phyloP scores from a whole-genome alignment of 2,113 vertebrate species.

The Narcine bancroftii region DNA sequence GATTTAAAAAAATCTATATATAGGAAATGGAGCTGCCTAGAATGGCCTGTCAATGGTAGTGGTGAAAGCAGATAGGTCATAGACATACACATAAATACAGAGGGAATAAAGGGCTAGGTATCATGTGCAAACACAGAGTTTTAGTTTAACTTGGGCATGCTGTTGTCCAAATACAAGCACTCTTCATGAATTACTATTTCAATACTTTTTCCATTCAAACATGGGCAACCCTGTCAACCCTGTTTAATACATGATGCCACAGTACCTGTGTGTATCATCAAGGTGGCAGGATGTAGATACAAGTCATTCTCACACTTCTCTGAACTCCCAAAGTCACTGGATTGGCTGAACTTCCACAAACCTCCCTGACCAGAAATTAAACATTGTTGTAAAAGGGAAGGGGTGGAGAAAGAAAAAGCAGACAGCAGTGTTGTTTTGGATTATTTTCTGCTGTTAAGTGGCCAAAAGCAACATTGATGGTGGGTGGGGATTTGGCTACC shows the following conservation, averaged over 20 bases:
- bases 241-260: neutral
- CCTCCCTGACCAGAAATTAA: neutral
- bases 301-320: neutral
- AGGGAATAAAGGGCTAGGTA: too few species aligned
- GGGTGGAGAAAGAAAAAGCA: neutral
- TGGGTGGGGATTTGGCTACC: neutral
- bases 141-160: too few species aligned
- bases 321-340: neutral
- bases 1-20: too few species aligned
- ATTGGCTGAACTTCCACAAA: neutral
- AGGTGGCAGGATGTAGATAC: neutral
- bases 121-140: too few species aligned
- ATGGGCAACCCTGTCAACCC: too few species aligned
- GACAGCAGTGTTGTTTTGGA: neutral
- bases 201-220: too few species aligned
- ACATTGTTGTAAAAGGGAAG: neutral
- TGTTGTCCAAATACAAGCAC: too few species aligned
- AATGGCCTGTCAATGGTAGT: too few species aligned
- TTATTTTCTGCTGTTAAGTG: neutral
- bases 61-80: too few species aligned
- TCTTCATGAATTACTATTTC: too few species aligned
- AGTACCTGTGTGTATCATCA: neutral
- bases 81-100: too few species aligned
- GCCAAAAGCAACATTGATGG: conserved; percentile 12
- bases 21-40: too few species aligned